Base-by-base conservation (phyloP, 1,140 invertebrate genomes). In the Drosophila sp. region DNA sequence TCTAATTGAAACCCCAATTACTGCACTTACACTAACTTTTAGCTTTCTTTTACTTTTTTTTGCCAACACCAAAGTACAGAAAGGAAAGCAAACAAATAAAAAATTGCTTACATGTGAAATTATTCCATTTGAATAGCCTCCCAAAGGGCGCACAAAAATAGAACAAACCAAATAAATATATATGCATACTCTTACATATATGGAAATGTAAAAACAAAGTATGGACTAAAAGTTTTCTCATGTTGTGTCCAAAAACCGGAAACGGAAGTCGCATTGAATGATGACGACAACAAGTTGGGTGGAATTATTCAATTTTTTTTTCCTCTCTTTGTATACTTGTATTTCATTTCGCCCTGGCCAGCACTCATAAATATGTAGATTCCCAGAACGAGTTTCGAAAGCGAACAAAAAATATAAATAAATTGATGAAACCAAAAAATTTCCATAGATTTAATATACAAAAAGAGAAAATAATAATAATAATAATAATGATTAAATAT, bases 141-240 rank as follows among this genome's bases (percentile, higher is more conserved):
- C 67, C 57, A 70, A 62, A 60, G 40, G 25, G 5, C 27, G 11
- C 63, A 38, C 27, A n/a, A 32, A 67, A 67, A 41, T 55, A 55
- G 30, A 35, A 56, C 29, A 40, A 54, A 65, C 4, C 0, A 54
- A 56, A 65, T 29, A 50, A 50, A 40, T 23, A 50, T 33, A 50
- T 47, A 54, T 50, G 8, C 25, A 10, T 50, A 47, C 7, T 1
- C 4, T 17, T 65, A 74, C 65, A 70, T 77, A 70, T 76, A 70
- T 60, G 66, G 55, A 27, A 55, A 67, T 57, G 58, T 38, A 70
- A 64, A 79, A 86, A 79, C 76, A 47, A 50, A 50, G 23, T 27
- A 50, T 27, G 44, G 44, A 75, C 82, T 87, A 82, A 86, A 86
- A 86, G 83, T 86, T 87, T 86, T 86, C 78, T 80, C 83, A 80